These are phyloP conservation scores for Saccostrea cuccullata DNA, from an alignment of 1,140 invertebrate species.

Conservation along the genomic window DNA sequence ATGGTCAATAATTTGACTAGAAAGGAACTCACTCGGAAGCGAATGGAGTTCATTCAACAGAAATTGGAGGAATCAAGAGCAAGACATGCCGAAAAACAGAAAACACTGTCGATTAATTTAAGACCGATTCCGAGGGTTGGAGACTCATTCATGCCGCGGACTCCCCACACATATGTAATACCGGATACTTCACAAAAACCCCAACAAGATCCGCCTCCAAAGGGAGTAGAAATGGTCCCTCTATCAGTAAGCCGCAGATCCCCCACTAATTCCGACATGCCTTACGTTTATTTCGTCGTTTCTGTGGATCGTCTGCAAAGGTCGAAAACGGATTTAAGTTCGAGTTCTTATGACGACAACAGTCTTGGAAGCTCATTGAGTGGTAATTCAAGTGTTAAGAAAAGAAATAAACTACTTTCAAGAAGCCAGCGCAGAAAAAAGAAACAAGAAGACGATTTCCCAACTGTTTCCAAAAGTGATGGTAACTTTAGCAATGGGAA, in stretches of 20 bases:
- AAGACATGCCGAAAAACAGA: conserved; percentile 46
- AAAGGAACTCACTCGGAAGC: conserved; percentile 49
- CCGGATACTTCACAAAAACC: conserved; percentile 10
- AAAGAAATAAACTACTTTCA: conserved; percentile 19
- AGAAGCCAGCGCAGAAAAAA: conserved; percentile 36
- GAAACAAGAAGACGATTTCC: neutral
- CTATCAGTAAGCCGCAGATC: conserved; percentile 41
- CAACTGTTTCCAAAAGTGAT: conserved; percentile 32
- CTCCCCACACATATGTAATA: neutral
- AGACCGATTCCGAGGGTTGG: conserved; percentile 45
- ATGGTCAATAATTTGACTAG: conserved; percentile 40
- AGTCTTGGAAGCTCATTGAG: conserved; percentile 3
- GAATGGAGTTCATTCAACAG: conserved; percentile 52
- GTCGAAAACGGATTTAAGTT: conserved; percentile 22
- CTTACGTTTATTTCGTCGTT: conserved; percentile 56
- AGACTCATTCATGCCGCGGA: conserved; percentile 44
- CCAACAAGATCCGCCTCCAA: neutral
- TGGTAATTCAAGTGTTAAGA: conserved; percentile 25
- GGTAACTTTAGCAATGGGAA: neutral
- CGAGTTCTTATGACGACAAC: neutral
- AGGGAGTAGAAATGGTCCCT: conserved; percentile 46
- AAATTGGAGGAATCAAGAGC: conserved; percentile 55
- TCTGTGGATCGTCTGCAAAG: conserved; percentile 40
- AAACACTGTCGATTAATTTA: conserved; percentile 37
- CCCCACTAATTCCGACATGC: conserved; percentile 25